Evolutionary conservation across 2,888 invertebrate species (phyloP).

Genomic region (Trisateles emortualis): DNA sequence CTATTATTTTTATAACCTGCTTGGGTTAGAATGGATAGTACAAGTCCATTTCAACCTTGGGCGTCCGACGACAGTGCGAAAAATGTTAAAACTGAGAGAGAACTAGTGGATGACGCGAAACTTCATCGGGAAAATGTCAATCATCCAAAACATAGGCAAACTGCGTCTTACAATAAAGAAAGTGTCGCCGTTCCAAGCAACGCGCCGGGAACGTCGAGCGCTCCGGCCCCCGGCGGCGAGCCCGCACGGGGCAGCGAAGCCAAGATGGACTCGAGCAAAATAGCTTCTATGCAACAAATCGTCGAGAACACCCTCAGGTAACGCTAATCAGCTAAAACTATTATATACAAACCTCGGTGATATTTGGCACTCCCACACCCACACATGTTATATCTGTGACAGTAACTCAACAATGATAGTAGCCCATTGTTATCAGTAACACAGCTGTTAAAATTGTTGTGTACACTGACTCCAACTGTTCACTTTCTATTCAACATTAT

Average conservation of each 20-base stretch:
- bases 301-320: constrained; percentile 89
- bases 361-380: constrained; percentile 18
- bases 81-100: constrained; percentile 82
- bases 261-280: constrained; percentile 81
- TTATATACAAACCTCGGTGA: constrained; percentile 16
- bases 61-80: constrained; percentile 79
- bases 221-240: constrained; percentile 63
- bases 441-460: constrained; percentile 45
- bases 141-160: constrained; percentile 87
- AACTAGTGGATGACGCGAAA: constrained; percentile 86
- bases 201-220: constrained; percentile 76
- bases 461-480: constrained; percentile 13
- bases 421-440: constrained; percentile 37
- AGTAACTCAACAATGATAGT: constrained; percentile 24
- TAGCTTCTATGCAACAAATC: constrained; percentile 87
- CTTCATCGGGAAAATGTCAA: constrained; percentile 87
- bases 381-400: constrained; percentile 18
- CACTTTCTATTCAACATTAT: constrained; percentile 12
- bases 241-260: constrained; percentile 66
- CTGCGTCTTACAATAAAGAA: constrained; percentile 86
- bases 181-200: constrained; percentile 74
- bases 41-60: constrained; percentile 85
- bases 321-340: constrained; percentile 34
- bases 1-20: constrained; percentile 63
- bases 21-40: constrained; percentile 82